Evolutionary conservation across 2,113 vertebrate genomes (phyloP), one percentile per base, ranked within the genome.

Genomic region (Callorhinus ursinus): DNA sequence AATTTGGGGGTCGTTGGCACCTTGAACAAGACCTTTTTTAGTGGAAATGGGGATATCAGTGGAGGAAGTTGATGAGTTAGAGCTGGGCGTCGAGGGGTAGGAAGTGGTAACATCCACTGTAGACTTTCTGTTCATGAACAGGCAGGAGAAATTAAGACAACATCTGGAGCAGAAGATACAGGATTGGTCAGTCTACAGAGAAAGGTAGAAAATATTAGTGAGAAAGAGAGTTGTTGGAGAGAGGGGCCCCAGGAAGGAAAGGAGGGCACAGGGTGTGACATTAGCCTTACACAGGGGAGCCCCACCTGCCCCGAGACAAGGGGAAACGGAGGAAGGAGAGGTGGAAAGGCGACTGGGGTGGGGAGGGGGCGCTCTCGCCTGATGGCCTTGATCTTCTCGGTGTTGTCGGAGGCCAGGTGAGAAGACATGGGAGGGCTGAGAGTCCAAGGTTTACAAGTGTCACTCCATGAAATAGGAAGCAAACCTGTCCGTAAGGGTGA

Each of bases 91-190:
- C 0, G 7, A 53, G 63, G 61, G 31, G 24, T 3, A 22, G 61
- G n/a, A 49, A 12, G 28, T 24, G 24, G 69, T 1, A 1, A 13
- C n/a, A 18, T 6, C 36, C 1, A 2, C 28, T 65, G 14, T 5
- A 59, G n/a, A 12, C 19, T 42, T 19, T 5, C 13, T 55, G 28
- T 15, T 55, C 49, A 0, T 77, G 11, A 22, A 31, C 19, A 26
- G 33, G 16, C 9, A 86, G 57, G 77, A 59, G 67, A 36, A 19
- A 63, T 13, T 19, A 24, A 81, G 81, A 15, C 2, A 3, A 14
- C n/a, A 1, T n/a, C 67, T 95, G 71, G 53, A 84, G 28, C 26
- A 42, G 55, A 51, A 83, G 72, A 4, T 13, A 26, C 5, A 16
- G 51, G 57, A 59, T 87, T 31, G 10, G 9, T 11, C 19, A 4